These are phyloP conservation scores for Propsilocerus akamusi DNA, from an alignment of 1,140 invertebrate species.

Conservation along the genomic window DNA sequence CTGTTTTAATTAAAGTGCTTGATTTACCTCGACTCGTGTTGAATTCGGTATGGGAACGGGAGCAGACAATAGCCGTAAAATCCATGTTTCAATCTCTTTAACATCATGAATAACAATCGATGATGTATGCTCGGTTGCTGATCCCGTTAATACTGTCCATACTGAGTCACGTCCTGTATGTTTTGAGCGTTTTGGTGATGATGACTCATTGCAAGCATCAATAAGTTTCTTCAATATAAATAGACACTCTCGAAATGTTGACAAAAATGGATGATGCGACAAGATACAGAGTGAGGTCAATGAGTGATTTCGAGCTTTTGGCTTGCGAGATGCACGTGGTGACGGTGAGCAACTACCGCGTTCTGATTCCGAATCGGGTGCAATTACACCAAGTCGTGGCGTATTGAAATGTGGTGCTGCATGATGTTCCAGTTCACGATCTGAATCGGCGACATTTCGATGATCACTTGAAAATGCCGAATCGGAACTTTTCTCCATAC, in stretches of 20 bases:
- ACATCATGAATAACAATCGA: constrained; percentile 89
- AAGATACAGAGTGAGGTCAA: constrained; percentile 93
- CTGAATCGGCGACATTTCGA: constrained; percentile 39
- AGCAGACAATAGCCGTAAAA: constrained; percentile 81
- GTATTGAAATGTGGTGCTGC: constrained; percentile 16
- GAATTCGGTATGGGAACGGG: constrained; percentile 95
- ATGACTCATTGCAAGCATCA: constrained; percentile 91
- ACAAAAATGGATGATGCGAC: constrained; percentile 98
- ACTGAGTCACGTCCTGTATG: constrained; percentile 75
- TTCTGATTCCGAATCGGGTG: constrained; percentile 60
- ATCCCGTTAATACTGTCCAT: constrained; percentile 72
- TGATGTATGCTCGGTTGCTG: constrained; percentile 54
- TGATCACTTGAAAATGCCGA: constrained; percentile 64
- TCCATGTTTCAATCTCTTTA: constrained; percentile 97
- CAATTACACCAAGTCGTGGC: constrained; percentile 42
- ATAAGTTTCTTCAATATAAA: constrained; percentile 89
- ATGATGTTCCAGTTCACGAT: constrained; percentile 34
- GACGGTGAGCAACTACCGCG: constrained; percentile 72
- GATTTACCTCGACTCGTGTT: constrained; percentile 71
- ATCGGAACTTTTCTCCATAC: constrained; percentile 77
- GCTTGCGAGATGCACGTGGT: constrained; percentile 57
- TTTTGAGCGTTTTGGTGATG: constrained; percentile 66
- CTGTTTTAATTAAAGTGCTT: neutral
- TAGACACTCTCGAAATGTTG: constrained; percentile 92
- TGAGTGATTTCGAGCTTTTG: constrained; percentile 72